phyloP scores from a whole-genome alignment of 2,797 vertebrate genomes.

The Chlorospingus flavigularis region DNA sequence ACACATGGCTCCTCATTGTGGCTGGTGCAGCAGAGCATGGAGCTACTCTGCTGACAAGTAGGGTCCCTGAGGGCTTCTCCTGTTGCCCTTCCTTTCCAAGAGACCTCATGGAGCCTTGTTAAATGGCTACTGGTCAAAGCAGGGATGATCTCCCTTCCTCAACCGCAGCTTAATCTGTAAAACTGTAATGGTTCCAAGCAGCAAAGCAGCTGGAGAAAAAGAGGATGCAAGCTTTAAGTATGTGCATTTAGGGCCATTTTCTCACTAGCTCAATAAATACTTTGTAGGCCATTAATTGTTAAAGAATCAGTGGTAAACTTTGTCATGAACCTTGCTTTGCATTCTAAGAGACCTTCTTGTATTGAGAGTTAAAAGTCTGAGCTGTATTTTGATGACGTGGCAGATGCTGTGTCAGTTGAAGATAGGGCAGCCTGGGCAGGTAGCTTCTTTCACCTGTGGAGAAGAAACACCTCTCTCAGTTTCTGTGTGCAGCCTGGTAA shows the following conservation, averaged over 20 bases:
- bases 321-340: neutral
- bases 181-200: neutral
- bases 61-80: neutral
- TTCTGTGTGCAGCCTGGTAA: neutral
- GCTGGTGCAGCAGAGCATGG: neutral
- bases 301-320: neutral
- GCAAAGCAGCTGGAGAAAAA: neutral
- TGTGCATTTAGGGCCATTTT: neutral
- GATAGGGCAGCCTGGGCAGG: neutral
- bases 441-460: neutral
- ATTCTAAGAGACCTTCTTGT: neutral
- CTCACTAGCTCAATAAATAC: neutral
- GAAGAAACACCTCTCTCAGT: neutral
- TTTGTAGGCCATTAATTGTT: neutral
- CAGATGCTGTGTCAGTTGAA: neutral
- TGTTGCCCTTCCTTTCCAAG: neutral
- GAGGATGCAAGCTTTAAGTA: neutral
- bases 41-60: neutral
- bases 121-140: neutral
- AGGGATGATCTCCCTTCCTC: neutral
- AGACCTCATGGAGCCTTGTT: neutral
- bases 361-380: neutral
- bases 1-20: fast-evolving
- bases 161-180: neutral
- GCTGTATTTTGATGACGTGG: neutral